These are phyloP conservation scores for Chauna torquata DNA, from an alignment of 2,113 vertebrate genomes.

Conservation along the genomic window DNA sequence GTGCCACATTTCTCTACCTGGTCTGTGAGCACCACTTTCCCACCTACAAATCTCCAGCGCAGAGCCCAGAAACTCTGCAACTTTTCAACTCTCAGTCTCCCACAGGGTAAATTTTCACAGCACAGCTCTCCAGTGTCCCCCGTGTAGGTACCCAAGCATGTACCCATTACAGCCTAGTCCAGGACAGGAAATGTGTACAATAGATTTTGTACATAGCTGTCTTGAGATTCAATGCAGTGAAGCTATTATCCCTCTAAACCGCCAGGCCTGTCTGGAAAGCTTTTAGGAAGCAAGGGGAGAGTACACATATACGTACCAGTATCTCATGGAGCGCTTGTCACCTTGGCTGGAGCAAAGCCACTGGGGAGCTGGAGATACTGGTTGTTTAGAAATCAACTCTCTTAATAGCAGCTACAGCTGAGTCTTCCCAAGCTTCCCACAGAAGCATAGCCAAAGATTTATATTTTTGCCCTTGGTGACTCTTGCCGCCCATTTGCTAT, in stretches of 20 bases:
- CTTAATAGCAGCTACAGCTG: neutral
- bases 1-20: neutral
- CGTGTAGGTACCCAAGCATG: fast-evolving
- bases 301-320: neutral
- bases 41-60: neutral
- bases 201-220: neutral
- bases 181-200: neutral
- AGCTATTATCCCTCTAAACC: neutral
- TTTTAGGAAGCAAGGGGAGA: neutral
- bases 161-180: neutral
- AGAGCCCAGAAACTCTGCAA: neutral
- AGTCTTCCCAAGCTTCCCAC: neutral
- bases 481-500: neutral
- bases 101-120: neutral
- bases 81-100: neutral
- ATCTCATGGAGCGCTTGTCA: neutral
- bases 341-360: neutral
- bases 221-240: neutral
- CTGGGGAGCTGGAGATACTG: neutral
- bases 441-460: neutral
- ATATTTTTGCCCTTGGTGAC: neutral
- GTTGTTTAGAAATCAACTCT: neutral
- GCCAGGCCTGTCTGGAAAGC: neutral
- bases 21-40: neutral
- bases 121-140: neutral